Evolutionary conservation across 2,113 vertebrate species (phyloP).

Genomic region (Cervus canadensis): DNA sequence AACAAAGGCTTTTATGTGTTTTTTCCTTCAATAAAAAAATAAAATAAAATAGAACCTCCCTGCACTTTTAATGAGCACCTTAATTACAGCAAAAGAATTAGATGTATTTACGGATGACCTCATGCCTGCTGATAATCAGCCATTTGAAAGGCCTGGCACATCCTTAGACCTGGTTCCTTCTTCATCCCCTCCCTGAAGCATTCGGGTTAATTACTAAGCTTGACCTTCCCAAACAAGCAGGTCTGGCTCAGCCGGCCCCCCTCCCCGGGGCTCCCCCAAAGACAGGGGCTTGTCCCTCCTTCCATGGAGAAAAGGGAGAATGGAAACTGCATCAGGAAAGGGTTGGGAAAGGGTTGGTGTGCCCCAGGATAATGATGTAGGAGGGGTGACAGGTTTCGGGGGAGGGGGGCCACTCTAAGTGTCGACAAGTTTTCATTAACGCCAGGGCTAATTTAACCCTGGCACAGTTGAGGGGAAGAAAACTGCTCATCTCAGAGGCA

Average conservation of each 20-base stretch:
- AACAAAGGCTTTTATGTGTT: slow-evolving; percentile 67
- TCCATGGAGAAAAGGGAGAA: background rate
- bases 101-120: slow-evolving; percentile 50
- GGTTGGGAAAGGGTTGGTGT: background rate
- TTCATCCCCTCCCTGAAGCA: background rate
- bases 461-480: slow-evolving; percentile 38
- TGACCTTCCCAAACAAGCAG: slow-evolving; percentile 40
- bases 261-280: background rate
- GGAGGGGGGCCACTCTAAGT: background rate
- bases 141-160: slow-evolving; percentile 42
- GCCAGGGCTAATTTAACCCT: slow-evolving; percentile 57
- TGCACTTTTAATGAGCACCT: slow-evolving; percentile 61
- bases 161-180: background rate
- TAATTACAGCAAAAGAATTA: slow-evolving; percentile 62
- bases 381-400: slow-evolving; percentile 32
- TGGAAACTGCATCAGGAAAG: background rate
- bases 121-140: slow-evolving; percentile 64
- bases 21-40: background rate
- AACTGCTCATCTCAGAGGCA: slow-evolving; percentile 48
- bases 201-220: slow-evolving; percentile 42
- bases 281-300: background rate
- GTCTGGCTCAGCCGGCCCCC: background rate
- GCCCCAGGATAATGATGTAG: slow-evolving; percentile 27
- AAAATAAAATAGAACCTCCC: background rate
- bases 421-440: slow-evolving; percentile 69